A percentile compares a stretch with the other conserved stretches of the same genome.
phyloP scores from a whole-genome alignment of 1,140 invertebrate genomes.

The Rhopalosiphum maidis region DNA sequence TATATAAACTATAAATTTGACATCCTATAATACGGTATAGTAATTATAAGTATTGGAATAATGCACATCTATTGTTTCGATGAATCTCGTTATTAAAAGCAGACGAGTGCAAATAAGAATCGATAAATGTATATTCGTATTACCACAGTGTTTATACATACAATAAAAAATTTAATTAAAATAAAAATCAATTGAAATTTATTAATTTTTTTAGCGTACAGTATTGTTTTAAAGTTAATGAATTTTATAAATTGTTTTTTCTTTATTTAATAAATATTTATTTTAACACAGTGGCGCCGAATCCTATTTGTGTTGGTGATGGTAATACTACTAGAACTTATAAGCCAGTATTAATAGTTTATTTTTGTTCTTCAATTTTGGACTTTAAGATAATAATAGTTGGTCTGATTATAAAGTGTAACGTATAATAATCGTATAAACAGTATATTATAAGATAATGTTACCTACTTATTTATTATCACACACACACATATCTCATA shows the following conservation, averaged over 20 bases:
- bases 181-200: neutral
- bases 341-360: neutral
- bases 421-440: neutral
- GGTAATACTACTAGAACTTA: neutral
- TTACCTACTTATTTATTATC: neutral
- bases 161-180: neutral
- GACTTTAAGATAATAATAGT: too few species aligned
- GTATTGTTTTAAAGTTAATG: neutral
- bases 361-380: neutral
- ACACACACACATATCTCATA: neutral
- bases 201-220: neutral
- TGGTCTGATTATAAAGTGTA: too few species aligned
- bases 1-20: too few species aligned
- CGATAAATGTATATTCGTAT: too few species aligned
- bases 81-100: too few species aligned
- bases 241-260: slow-evolving; percentile 8
- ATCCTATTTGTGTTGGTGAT: too few species aligned
- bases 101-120: too few species aligned
- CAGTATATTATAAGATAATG: neutral
- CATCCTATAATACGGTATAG: too few species aligned
- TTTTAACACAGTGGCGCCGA: neutral
- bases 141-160: neutral
- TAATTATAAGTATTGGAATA: too few species aligned
- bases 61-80: too few species aligned
- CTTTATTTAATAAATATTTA: slow-evolving; percentile 29